Evolutionary conservation across 1,140 invertebrate genomes (phyloP).

Genomic region (Radopholus similis): DNA sequence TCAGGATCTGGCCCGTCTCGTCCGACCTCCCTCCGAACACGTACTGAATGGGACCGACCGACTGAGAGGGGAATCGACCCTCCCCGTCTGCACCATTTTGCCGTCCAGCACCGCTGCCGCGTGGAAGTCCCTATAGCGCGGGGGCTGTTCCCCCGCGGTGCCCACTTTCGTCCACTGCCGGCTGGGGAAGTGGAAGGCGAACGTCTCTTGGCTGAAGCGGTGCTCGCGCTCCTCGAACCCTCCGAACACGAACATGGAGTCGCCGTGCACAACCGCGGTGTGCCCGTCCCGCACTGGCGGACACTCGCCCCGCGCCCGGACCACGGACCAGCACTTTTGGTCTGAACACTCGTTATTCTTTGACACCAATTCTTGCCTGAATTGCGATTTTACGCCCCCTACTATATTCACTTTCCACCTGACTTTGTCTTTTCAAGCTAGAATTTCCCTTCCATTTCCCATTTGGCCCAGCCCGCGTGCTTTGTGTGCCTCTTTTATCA

Average conservation of each 20-base stretch:
- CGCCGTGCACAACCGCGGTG: conserved; percentile 75
- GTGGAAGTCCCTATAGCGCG: conserved; percentile 79
- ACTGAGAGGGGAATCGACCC: too few relatives aligned
- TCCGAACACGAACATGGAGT: conserved; percentile 84
- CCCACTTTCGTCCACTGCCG: conserved; percentile 30
- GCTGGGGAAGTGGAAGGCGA: conserved; percentile 72
- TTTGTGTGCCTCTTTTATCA: too few relatives aligned
- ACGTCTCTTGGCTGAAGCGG: conserved; percentile 75
- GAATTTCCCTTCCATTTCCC: too few relatives aligned
- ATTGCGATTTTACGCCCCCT: too few relatives aligned
- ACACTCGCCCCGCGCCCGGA: conserved; percentile 67
- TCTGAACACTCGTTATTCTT: too few relatives aligned
- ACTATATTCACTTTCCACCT: too few relatives aligned
- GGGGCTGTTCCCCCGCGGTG: too few relatives aligned
- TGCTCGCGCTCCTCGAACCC: conserved; percentile 74
- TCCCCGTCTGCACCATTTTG: conserved; percentile 69
- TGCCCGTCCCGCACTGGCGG: conserved; percentile 82
- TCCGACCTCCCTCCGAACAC: conserved; percentile 77
- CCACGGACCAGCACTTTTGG: conserved; percentile 69
- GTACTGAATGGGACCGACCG: conserved; percentile 65
- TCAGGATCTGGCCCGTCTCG: conserved; percentile 67
- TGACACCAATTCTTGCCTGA: too few relatives aligned
- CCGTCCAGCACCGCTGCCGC: conserved; percentile 72
- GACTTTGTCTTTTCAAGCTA: too few relatives aligned
- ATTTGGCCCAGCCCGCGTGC: too few relatives aligned